Conservation (phyloP, 2,888 invertebrate genomes). For the Meghimatium bilineatum region DNA sequence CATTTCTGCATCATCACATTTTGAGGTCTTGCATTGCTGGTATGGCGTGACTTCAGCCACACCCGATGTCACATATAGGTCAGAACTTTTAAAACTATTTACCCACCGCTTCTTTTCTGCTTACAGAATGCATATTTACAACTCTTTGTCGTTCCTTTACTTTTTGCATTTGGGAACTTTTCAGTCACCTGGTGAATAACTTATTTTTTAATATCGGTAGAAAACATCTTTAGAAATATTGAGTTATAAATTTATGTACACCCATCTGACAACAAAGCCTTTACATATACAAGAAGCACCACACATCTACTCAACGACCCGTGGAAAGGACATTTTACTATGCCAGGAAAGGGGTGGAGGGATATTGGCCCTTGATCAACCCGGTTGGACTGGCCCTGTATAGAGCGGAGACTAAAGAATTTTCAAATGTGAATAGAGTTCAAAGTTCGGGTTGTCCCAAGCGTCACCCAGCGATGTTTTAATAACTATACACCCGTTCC, state of each 20-base stretch:
- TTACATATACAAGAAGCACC: neutral
- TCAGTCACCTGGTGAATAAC: neutral
- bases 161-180: neutral
- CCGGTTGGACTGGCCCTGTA: neutral
- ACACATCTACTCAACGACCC: neutral
- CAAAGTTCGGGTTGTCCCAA: neutral
- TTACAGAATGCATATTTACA: neutral
- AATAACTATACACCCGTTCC: neutral
- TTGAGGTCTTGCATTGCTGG: neutral
- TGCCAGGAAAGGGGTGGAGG: neutral
- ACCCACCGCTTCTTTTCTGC: neutral
- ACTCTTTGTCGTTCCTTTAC: neutral
- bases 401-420: neutral
- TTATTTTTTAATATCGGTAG: neutral
- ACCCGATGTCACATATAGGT: neutral
- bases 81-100: neutral
- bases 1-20: no score
- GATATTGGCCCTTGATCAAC: neutral
- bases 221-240: conserved; percentile 10
- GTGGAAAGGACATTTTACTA: neutral
- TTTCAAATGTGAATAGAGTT: neutral
- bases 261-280: neutral
- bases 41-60: neutral
- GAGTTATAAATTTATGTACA: conserved; percentile 22
- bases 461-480: neutral